These are phyloP conservation scores for Philereme vetulata DNA, from an alignment of 2,888 invertebrate genomes.

Conservation along the genomic window DNA sequence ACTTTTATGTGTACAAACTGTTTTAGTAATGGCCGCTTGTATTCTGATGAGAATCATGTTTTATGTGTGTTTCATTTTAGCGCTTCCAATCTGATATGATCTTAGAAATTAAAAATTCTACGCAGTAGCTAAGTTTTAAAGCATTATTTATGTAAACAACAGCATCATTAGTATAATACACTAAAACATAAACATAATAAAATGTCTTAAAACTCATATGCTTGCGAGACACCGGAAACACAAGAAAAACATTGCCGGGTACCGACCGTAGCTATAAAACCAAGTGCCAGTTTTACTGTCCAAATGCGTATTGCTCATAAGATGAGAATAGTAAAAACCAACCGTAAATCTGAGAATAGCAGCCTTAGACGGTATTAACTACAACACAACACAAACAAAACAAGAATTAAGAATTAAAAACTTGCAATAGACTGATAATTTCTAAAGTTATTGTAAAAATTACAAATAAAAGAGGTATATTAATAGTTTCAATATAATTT, in stretches of 20 bases:
- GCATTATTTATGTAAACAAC: no score
- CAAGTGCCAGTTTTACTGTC: conserved; percentile 71
- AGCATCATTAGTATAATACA: background rate
- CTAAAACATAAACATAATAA: background rate
- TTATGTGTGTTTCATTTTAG: conserved; percentile 9
- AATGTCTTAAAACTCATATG: conserved; percentile 40
- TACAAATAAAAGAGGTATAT: background rate
- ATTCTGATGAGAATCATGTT: conserved; percentile 25
- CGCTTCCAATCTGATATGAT: conserved; percentile 1
- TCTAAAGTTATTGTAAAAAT: background rate
- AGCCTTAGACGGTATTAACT: conserved; percentile 58
- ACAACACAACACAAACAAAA: no score
- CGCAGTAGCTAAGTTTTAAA: no score
- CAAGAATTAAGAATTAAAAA: conserved; percentile 32
- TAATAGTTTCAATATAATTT: conserved; percentile 1
- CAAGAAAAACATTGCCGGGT: conserved; percentile 65
- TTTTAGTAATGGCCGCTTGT: conserved; percentile 26
- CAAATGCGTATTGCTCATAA: conserved; percentile 61
- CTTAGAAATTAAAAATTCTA: no score
- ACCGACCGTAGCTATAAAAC: conserved; percentile 54
- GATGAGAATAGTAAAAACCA: conserved; percentile 62
- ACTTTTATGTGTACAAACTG: conserved; percentile 42
- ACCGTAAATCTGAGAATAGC: conserved; percentile 75
- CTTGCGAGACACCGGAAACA: conserved; percentile 69
- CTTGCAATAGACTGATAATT: background rate